Percentiles rank a stretch among this genome's conserved stretches.
Conservation (phyloP, 2,797 vertebrate genomes). For the Myotis vivesi region DNA sequence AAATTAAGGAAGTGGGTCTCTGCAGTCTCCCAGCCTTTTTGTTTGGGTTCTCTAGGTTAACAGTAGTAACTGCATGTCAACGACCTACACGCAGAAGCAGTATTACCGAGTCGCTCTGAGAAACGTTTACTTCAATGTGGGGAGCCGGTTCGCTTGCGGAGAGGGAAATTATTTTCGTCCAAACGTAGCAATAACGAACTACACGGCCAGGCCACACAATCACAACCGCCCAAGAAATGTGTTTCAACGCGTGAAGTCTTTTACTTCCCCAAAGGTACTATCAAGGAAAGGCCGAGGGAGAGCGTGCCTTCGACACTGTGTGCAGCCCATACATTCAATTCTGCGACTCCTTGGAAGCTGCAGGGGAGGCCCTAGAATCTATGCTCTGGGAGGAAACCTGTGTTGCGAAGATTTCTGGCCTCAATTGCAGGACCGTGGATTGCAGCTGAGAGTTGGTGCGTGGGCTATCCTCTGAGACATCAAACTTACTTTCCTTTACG, state of each 20-base stretch:
- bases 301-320: background rate
- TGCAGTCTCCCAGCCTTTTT: background rate
- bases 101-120: background rate
- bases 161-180: conserved; percentile 47
- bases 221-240: background rate
- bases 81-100: background rate
- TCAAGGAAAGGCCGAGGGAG: background rate
- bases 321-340: background rate
- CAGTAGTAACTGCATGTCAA: background rate
- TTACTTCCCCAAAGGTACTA: background rate
- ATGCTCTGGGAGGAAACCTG: background rate
- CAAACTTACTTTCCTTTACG: conserved; percentile 6
- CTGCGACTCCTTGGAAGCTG: background rate
- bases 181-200: background rate
- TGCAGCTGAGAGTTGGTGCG: background rate
- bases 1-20: conserved; percentile 59
- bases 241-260: background rate
- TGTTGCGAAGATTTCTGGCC: background rate
- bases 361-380: background rate
- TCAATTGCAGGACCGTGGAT: rapidly evolving
- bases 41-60: background rate
- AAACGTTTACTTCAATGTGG: background rate
- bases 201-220: background rate
- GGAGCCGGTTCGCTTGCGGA: background rate
- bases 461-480: background rate